Base-by-base conservation (phyloP, 1,140 invertebrate genomes). In the Micrasema minimum region DNA sequence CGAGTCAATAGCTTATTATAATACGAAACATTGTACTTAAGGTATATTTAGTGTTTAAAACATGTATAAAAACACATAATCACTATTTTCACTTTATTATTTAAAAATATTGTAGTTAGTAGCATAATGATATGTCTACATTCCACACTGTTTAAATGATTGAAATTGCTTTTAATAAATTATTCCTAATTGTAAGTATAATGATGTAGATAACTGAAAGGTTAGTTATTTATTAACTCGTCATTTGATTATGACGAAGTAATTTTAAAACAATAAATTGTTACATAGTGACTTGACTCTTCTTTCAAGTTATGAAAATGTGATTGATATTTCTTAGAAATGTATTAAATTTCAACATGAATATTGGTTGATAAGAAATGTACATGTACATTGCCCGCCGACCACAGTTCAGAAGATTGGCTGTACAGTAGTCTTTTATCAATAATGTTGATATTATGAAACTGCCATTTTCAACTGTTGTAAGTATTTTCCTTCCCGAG, bases 181-280 rank as follows among this genome's bases (percentile, higher is more conserved):
- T 43, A 59, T 23, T 43, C 16, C 38, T 59, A 38, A 41, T 11
- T 59, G 20, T 18, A 59, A 31, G 3, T 31, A 9, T 59, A 59
- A 41, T 31, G 22, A 16, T 59, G 55, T 59, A 59, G 55, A 59
- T 59, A 59, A 59, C 55, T 59, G 55, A 59, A 59, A 59, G 55
- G 37, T 59, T 59, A 59, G 37, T 38, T 22, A 59, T 59, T 59
- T 7, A 59, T 55, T 26, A 14, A 31, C 12, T 31, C 51, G 51
- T 31, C 26, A 31, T 12, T 35, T 55, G 31, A 48, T 48, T 48
- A 18, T 16, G 46, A 48, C 46, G 46, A 48, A 20, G 16, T 48
- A 48, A 48, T 48, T 48, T 18, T 18, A 20, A 48, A 48, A 18
- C 46, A 48, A 48, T 48, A 20, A 22, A 48, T 48, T 48, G 46